Evolutionary conservation across 2,797 vertebrate species (phyloP), one percentile per base, ranked within the genome.

Genomic region (Halcyon leucocephala): DNA sequence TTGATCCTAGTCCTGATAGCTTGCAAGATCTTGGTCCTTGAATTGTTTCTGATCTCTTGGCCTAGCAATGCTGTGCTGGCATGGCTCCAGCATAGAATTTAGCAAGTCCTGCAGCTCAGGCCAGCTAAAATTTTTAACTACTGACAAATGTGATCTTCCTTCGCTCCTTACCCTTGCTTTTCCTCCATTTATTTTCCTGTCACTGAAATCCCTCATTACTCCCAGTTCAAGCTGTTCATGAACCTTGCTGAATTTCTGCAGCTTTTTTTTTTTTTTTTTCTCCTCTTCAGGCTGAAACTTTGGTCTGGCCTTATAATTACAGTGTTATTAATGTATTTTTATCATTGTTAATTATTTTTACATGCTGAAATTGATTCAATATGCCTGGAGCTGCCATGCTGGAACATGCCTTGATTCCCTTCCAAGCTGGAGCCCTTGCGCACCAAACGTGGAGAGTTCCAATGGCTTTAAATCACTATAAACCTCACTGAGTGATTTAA

Each of bases 341-440:
- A 97, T 97, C 95, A 94, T 94, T 96, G 89, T 97, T 97, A 96
- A 97, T 97, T 97, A 97, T 97, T 97, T 97, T 97, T 97, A 95
- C 97, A 97, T 97, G 90, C 90, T 94, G 74, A 97, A 97, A 97
- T 97, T 96, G 96, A 97, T 97, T 97, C 97, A 97, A 78, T 97
- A 97, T 97, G 97, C 82, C 66, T 96, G 94, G 93, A 96, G 93
- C 95, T 97, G 97, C 96, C 97, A 97, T 90, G 66, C 89, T 95
- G 92, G 95, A 95, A 77, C 96, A 97, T 96, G 97, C 90, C 95
- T 97, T 97, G 96, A 95, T 94, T 97, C 58, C 65, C 87, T 94
- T 97, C 96, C 96, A 97, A 95, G 81, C 89, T 96, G 95, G 94
- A 97, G 94, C 87, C 94, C 90, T 92, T 19, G 82, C 9, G 4